Evolutionary conservation across 1,140 invertebrate genomes (phyloP), one percentile per base, ranked within the genome.

Genomic region (Uloborus diversus): DNA sequence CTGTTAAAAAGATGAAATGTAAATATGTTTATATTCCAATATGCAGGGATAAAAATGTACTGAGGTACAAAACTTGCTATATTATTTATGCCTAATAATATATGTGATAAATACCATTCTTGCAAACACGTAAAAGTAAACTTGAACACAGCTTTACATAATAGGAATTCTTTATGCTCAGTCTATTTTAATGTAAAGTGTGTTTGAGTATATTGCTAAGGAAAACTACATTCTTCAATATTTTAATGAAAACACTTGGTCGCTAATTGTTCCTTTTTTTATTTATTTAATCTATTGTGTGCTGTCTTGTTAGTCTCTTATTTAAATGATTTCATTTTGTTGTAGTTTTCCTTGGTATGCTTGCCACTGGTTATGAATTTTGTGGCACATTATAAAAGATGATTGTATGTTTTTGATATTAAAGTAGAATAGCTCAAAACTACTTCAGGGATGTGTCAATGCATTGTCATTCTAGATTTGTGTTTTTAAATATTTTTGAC

Each of bases 351-450:
- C 30, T 61, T 73, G 47, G 35, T 42, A 23, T 30, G 11, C 25
- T 2, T 61, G 69, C 69, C 56, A 35, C 59, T 75, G 53, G 57
- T 64, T 75, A 75, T 75, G 62, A 64, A 47, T 33, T 42, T 64
- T 59, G 56, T 73, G 69, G 56, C 69, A 61, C 27, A 30, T 59
- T 23, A 47, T 51, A 64, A 33, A 47, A 7, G 11, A 69, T 69
- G 47, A 51, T 53, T 57, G n/a, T 68, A 17, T 42, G 17, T 42
- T 17, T 73, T 71, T 49, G 65, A 64, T 78, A 33, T 78, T 78
- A 51, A 23, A 49, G 70, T 78, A 78, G 73, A 57, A 37, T 78
- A 78, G 73, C 73, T 78, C 73, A 78, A 78, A 4, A 64, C 32
- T 65, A 59, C 53, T 73, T 65, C 73, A 78, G 73, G 73, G 73